A percentile compares a stretch with the other conserved stretches of the same genome.
phyloP scores from a whole-genome alignment of 2,113 vertebrate genomes.

The Carassius carassius region DNA sequence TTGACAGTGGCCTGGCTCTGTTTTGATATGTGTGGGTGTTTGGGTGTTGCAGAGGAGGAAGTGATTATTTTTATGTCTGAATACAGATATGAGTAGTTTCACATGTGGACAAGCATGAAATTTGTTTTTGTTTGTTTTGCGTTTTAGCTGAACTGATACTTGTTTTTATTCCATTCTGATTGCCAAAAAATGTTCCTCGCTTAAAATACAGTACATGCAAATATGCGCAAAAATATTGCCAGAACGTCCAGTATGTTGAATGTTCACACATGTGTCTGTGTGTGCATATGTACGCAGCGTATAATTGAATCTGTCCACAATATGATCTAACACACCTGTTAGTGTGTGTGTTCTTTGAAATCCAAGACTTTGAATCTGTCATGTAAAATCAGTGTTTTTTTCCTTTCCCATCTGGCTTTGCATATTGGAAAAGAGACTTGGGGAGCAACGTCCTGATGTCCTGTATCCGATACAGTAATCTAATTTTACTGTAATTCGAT shows the following conservation, averaged over 20 bases:
- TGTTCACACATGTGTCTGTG: constrained; percentile 11
- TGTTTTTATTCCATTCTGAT: neutral
- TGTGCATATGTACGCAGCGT: constrained; percentile 8
- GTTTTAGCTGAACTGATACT: constrained; percentile 34
- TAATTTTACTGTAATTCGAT: constrained; percentile 83
- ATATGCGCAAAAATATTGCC: constrained; percentile 10
- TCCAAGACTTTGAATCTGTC: constrained; percentile 40
- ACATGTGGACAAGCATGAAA: constrained; percentile 8
- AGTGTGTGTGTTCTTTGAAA: constrained; percentile 51
- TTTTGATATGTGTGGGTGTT: constrained; percentile 44
- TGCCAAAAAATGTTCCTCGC: neutral
- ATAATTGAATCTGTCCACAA: constrained; percentile 52
- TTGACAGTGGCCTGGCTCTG: neutral
- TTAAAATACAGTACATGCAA: neutral
- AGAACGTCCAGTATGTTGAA: constrained; percentile 12
- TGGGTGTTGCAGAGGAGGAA: constrained; percentile 36
- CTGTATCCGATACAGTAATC: constrained; percentile 75
- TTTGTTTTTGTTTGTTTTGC: constrained; percentile 23
- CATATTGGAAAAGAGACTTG: constrained; percentile 50
- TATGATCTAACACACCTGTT: constrained; percentile 53
- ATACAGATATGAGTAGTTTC: constrained; percentile 43
- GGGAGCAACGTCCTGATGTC: constrained; percentile 49
- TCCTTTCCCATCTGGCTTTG: constrained; percentile 71
- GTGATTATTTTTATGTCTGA: constrained; percentile 47
- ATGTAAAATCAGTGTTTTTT: constrained; percentile 51